Base-by-base conservation (phyloP, 2,888 invertebrate species). In the Hemicrepidius hirtus region DNA sequence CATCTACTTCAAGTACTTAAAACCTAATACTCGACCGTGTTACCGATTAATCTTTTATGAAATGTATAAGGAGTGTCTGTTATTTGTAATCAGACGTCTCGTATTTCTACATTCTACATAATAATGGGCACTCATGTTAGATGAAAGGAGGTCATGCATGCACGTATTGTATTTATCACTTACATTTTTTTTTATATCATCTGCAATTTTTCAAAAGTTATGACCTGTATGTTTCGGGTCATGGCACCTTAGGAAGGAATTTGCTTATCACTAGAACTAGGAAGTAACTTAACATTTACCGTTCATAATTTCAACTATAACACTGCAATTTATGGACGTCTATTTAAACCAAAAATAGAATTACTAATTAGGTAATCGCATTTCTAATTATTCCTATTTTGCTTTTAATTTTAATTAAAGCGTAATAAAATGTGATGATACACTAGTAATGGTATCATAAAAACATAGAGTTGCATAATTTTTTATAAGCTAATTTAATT, bases 1-100 rank as follows among this genome's bases (percentile, higher is more conserved):
- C 69, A 69, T 73, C 66, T 55, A 69, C 69, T 65, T 66, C 63
- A 63, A 68, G 68, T 66, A 69, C 69, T 73, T 69, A 73, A 69
- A 73, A 73, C 49, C 62, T 65, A 69, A 73, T 73, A 69, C 60
- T 62, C 50, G 60, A 32, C 66, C 68, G 40, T 55, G 68, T 60
- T 65, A 53, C 64, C 68, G 37, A 73, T 73, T 73, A 73, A 73
- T 73, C 69, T 73, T 62, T 24, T 64, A 68, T 50, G 68, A 73
- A 67, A 73, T 65, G 37, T 64, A 67, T 62, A 67, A 53, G 73
- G 73, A 66, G 73, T 73, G 73, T 73, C 69, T 53, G 59, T 59
- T 68, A 69, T 73, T 73, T 73, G 73, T 73, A 73, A 69, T 73
- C 68, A 65, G 64, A 57, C 55, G 55, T 73, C 68, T 71, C 68